Evolutionary conservation across 2,113 vertebrate species (phyloP), one percentile per base, ranked within the genome.

Genomic region (Phylloscopus whistleri): DNA sequence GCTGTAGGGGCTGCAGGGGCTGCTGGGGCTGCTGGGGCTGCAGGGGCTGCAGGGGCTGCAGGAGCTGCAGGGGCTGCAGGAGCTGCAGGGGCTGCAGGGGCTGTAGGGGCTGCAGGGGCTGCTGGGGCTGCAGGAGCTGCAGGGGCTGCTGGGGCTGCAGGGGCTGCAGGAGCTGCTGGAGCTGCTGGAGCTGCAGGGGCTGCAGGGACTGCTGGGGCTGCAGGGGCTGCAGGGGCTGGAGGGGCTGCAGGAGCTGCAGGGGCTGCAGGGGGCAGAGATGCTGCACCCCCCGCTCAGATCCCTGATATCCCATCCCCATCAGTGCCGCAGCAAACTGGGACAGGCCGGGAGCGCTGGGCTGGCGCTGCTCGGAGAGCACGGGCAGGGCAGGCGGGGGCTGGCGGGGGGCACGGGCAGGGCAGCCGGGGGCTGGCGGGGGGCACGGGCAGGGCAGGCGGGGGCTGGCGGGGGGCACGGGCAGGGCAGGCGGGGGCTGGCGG

Each of bases 351-450:
- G 23, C 26, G 0, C 39, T 4, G 73, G 43, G 26, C 16, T 51
- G n/a, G 44, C 11, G 49, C 44, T 30, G 22, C 46, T 3, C 27
- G 0, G 1, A 22, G n/a, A 11, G 27, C 17, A 35, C 20, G 22
- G 20, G 10, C 22, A 11, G 43, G 28, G 11, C 35, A 49, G 4
- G 59, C 1, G 30, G 64, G 23, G 37, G 19, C 55, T 6, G 68
- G 41, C 51, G 16, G 55, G 35, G 14, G 9, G 16, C 55, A 16
- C 0, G 3, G 48, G 30, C 6, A 51, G 30, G 46, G 13, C 69
- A 11, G 53, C n/a, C n/a, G n/a, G n/a, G n/a, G n/a, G n/a, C n/a
- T n/a, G n/a, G n/a, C n/a, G n/a, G n/a, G n/a, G n/a, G 10, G 27
- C 17, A 35, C 20, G 22, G 20, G 10, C 22, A 11, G 43, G 28